Base-by-base conservation (phyloP, 2,113 vertebrate species). In the Vireo altiloquus region DNA sequence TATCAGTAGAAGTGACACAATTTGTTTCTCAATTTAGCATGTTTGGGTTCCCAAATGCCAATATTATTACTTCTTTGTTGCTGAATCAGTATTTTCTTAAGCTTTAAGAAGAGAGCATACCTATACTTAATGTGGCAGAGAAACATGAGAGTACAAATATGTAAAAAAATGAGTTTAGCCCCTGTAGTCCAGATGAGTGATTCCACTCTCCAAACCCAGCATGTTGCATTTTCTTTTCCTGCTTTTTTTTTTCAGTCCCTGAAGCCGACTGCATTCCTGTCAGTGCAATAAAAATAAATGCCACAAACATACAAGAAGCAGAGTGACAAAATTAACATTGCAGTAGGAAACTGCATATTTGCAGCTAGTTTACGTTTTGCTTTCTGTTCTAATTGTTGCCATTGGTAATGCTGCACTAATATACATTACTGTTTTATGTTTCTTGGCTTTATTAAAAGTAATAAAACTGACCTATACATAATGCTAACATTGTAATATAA, bases 401-500 rank as follows among this genome's bases (percentile, higher is more conserved):
- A 40, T 13, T 40, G 83, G 49, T 79, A 92, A 57, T 61, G 57
- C 15, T 76, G 39, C 54, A 28, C n/a, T 92, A 78, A 80, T 68
- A 74, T 44, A 66, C 52, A 20, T 77, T 74, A 46, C 40, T 75
- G 66, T 31, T 79, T 93, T 89, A 37, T 76, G 77, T 77, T 71
- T 88, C 89, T 77, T 75, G 56, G 46, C 25, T 84, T 91, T 93
- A 91, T 92, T 88, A 91, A 92, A 96, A 82, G 71, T 85, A 69
- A 80, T 92, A 93, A 91, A 96, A 91, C 42, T 82, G 86, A 95
- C 92, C 94, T 81, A 94, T 59, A 83, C 44, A 49, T 81, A 95
- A 82, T 0, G 7, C 22, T 91, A 91, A 83, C 35, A 33, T 40
- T 63, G 42, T 72, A 81, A 88, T 60, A 57, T 21, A 95, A 85